phyloP scores from a whole-genome alignment of 2,797 vertebrate genomes.

The Clamator glandarius region DNA sequence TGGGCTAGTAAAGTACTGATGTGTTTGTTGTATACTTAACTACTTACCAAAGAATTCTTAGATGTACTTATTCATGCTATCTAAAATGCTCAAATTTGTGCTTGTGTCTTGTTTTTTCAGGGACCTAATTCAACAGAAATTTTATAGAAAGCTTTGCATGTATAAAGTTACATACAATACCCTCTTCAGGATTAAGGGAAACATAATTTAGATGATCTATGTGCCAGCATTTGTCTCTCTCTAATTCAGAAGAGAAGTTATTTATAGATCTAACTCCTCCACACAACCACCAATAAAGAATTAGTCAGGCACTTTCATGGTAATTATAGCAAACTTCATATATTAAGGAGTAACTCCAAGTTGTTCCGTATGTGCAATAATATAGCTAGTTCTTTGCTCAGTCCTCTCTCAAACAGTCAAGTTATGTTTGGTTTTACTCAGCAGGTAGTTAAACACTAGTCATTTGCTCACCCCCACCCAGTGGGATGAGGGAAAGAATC shows the following conservation, averaged over 20 bases:
- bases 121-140: background rate
- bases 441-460: too few species aligned
- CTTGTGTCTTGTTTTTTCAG: background rate
- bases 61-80: background rate
- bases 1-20: background rate
- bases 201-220: background rate
- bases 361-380: background rate
- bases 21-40: background rate
- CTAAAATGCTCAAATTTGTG: background rate
- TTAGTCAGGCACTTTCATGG: slow-evolving; percentile 8
- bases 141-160: background rate
- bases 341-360: background rate
- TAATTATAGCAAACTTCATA: slow-evolving; percentile 22
- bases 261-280: slow-evolving; percentile 46
- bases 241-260: slow-evolving; percentile 24
- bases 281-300: background rate
- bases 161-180: background rate
- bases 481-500: too few species aligned
- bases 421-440: background rate
- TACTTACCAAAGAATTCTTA: background rate
- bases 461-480: too few species aligned
- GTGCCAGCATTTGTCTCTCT: background rate
- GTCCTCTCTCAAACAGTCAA: background rate
- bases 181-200: background rate
- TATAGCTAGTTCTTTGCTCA: background rate